These are phyloP conservation scores for Cromileptes altivelis DNA, from an alignment of 2,113 vertebrate genomes.

Conservation along the genomic window DNA sequence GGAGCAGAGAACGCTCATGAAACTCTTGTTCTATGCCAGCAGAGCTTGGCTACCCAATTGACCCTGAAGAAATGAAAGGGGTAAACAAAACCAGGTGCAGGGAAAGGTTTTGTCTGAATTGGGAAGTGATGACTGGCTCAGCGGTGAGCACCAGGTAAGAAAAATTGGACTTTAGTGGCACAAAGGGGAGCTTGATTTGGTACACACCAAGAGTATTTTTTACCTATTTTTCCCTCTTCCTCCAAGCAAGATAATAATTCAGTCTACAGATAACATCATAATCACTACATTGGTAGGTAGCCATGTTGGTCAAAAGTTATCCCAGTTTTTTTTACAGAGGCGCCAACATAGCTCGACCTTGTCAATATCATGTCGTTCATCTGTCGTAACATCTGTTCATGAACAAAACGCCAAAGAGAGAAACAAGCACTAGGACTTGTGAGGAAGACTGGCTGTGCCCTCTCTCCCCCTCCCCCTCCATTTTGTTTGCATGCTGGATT, in stretches of 20 bases:
- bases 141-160: slow-evolving; percentile 19
- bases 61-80: slow-evolving; percentile 60
- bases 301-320: slow-evolving; percentile 28
- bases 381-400: slow-evolving; percentile 73
- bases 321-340: slow-evolving; percentile 2
- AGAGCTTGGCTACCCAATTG: slow-evolving; percentile 59
- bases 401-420: slow-evolving; percentile 50
- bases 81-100: slow-evolving; percentile 61
- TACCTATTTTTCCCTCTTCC: background rate
- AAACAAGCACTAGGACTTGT: slow-evolving; percentile 40
- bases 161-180: slow-evolving; percentile 49
- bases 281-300: slow-evolving; percentile 28
- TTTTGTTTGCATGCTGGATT: slow-evolving; percentile 68
- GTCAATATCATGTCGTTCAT: slow-evolving; percentile 73
- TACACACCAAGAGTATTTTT: slow-evolving; percentile 3
- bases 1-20: slow-evolving; percentile 45
- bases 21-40: slow-evolving; percentile 46
- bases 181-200: slow-evolving; percentile 37
- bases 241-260: background rate
- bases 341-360: slow-evolving; percentile 57
- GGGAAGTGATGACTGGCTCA: slow-evolving; percentile 56
- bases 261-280: background rate
- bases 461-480: slow-evolving; percentile 2
- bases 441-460: slow-evolving; percentile 35
- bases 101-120: slow-evolving; percentile 41